A percentile compares a stretch with the other conserved stretches of the same genome.
phyloP scores from a whole-genome alignment of 2,797 vertebrate genomes.

The Acipenser ruthenus region DNA sequence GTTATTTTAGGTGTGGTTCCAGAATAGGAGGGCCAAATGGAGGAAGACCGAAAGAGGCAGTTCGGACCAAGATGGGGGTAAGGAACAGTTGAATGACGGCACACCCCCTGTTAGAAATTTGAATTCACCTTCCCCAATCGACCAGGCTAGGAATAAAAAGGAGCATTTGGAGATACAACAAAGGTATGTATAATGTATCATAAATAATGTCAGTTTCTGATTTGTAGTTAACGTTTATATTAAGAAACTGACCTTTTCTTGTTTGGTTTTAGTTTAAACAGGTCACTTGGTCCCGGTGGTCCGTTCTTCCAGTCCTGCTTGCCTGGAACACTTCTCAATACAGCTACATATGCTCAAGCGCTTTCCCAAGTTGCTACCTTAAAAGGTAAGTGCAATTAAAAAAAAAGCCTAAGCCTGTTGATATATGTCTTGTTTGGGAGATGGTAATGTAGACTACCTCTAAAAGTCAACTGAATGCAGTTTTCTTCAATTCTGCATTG shows the following conservation, averaged over 20 bases:
- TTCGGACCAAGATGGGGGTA: constrained; percentile 81
- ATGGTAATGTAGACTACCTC: no score
- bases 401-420: no score
- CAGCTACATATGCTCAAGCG: constrained; percentile 92
- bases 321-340: constrained; percentile 89
- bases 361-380: constrained; percentile 91
- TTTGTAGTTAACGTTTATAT: no score
- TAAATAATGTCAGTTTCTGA: no score
- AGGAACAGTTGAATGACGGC: constrained; percentile 80
- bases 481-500: background rate
- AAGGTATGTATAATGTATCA: constrained; percentile 55
- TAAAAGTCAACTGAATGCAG: no score
- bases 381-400: constrained; percentile 70
- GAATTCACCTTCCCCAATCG: constrained; percentile 80
- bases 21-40: constrained; percentile 97
- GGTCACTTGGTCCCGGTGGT: constrained; percentile 80
- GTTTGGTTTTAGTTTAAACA: constrained; percentile 64
- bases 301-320: constrained; percentile 95
- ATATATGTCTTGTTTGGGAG: no score
- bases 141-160: constrained; percentile 82
- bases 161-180: constrained; percentile 85
- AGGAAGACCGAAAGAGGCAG: constrained; percentile 92
- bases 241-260: background rate
- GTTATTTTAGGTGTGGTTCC: constrained; percentile 87
- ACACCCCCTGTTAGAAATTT: constrained; percentile 74